Conservation (phyloP, 2,113 vertebrate species). For the Petrocephalus zakoni region DNA sequence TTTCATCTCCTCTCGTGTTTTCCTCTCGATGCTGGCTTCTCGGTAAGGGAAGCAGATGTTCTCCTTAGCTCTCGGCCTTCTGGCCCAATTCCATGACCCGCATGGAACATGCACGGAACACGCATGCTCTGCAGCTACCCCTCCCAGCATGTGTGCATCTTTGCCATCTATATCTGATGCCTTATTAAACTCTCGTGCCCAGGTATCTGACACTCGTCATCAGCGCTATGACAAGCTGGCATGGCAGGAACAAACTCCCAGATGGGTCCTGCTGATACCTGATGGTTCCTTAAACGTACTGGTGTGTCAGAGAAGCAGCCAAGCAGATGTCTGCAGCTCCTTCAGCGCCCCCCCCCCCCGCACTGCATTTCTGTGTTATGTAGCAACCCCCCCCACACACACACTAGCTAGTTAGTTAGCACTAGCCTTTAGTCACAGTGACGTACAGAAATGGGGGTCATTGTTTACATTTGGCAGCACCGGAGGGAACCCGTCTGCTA, state of each 20-base stretch:
- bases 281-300: neutral
- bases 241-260: neutral
- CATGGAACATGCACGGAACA: too few species aligned
- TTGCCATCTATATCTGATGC: neutral
- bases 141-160: neutral
- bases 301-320: neutral
- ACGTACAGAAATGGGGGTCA: neutral
- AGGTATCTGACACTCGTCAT: neutral
- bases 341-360: neutral
- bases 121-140: neutral
- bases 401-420: too few species aligned
- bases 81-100: neutral
- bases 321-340: neutral
- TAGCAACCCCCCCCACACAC: too few species aligned
- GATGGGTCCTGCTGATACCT: neutral
- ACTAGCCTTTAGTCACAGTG: neutral
- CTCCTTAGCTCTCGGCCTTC: neutral
- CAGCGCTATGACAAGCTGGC: neutral
- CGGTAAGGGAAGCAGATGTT: conserved; percentile 1
- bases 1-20: neutral
- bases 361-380: too few species aligned
- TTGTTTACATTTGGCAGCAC: neutral
- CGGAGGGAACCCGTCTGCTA: neutral
- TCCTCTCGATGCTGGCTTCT: neutral
- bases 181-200: neutral